These are phyloP conservation scores for Luscinia luscinia DNA, from an alignment of 2,797 vertebrate species.

Conservation along the genomic window DNA sequence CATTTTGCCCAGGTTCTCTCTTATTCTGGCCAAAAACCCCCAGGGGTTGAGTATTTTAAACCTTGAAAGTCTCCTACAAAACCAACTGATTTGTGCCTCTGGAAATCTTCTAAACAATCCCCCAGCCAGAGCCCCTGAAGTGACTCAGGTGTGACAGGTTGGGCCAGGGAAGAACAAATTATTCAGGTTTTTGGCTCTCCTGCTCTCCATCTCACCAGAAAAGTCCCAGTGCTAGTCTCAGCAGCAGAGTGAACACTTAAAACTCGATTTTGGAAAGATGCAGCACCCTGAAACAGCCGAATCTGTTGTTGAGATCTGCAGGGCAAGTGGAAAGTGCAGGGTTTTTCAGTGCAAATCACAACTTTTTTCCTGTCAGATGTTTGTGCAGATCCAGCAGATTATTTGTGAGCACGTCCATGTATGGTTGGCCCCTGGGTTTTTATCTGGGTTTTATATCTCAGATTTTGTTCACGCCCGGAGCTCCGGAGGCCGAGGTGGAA, in stretches of 20 bases:
- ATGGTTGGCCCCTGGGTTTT: neutral
- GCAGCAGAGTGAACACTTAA: neutral
- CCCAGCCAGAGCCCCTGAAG: neutral
- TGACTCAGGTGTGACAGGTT: neutral
- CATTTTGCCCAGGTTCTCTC: neutral
- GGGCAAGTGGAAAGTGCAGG: neutral
- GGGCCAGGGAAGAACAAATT: neutral
- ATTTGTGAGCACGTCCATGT: fast-evolving
- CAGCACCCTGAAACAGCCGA: neutral
- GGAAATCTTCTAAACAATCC: neutral
- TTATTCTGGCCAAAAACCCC: neutral
- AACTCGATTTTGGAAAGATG: neutral
- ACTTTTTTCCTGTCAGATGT: neutral
- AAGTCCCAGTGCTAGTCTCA: neutral
- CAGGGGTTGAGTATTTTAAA: neutral
- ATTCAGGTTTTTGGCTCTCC: neutral
- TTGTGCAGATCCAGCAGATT: neutral
- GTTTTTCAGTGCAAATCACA: neutral
- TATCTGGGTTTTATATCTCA: neutral
- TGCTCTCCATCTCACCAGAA: neutral
- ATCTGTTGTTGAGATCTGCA: neutral
- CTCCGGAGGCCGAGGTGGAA: neutral
- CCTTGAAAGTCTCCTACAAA: neutral
- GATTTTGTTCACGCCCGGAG: neutral
- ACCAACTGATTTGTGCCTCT: neutral